Evolutionary conservation across 2,888 invertebrate genomes (phyloP).

Genomic region (Yponomeuta malinellus): DNA sequence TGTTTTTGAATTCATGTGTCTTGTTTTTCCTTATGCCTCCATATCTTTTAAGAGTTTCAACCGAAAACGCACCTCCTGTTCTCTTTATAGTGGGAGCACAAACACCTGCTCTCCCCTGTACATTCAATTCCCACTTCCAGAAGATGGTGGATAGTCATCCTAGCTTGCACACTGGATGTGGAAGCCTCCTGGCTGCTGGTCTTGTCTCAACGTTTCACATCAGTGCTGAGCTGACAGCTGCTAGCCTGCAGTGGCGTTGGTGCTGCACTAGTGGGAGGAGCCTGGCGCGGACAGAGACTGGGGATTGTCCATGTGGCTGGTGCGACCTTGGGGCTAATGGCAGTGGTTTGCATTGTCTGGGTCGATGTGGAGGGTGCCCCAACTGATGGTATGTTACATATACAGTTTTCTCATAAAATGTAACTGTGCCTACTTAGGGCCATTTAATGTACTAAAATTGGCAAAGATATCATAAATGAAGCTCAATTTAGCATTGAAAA

Average conservation of each 20-base stretch:
- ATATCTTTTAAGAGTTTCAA: too few species aligned
- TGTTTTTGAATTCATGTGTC: too few species aligned
- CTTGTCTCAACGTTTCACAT: conserved; percentile 80
- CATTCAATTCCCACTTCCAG: conserved; percentile 37
- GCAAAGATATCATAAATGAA: neutral
- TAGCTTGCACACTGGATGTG: conserved; percentile 88
- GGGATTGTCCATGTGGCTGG: conserved; percentile 86
- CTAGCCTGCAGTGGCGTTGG: conserved; percentile 91
- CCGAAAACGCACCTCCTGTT: too few species aligned
- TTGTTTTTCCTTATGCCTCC: too few species aligned
- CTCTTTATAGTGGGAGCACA: too few species aligned
- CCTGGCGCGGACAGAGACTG: conserved; percentile 85
- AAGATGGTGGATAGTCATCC: conserved; percentile 82
- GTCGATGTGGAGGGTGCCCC: conserved; percentile 86
- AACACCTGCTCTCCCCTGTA: neutral
- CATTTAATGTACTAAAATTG: too few species aligned
- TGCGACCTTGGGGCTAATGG: conserved; percentile 86
- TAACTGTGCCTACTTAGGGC: too few species aligned
- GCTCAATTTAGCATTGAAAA: too few species aligned
- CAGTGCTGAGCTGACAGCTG: conserved; percentile 80
- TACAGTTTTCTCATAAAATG: too few species aligned
- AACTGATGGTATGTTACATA: conserved; percentile 67
- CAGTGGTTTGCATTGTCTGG: conserved; percentile 88
- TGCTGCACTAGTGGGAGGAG: conserved; percentile 86
- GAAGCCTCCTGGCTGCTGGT: conserved; percentile 90